Conservation (phyloP, 2,797 vertebrate genomes). For the Botia kubotai region DNA sequence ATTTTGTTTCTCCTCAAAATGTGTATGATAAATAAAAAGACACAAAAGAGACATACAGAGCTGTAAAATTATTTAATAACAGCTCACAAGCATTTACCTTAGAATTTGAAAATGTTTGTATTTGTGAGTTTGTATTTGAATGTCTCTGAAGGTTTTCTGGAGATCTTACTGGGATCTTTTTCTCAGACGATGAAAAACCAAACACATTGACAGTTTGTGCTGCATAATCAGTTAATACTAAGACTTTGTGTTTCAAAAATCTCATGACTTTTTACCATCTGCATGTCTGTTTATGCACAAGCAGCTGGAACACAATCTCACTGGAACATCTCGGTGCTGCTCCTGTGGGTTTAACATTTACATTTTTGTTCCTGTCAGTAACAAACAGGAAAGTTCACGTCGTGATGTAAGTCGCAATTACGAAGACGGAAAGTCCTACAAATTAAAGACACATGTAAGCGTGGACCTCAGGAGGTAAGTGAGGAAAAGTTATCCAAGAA, state of each 20-base stretch:
- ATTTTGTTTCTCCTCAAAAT: too few relatives aligned
- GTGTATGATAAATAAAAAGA: too few relatives aligned
- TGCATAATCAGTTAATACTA: conserved; percentile 28
- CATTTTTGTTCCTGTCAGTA: not conserved
- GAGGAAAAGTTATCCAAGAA: not conserved
- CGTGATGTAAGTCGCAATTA: not conserved
- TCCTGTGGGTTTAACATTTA: conserved; percentile 4
- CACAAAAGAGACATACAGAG: too few relatives aligned
- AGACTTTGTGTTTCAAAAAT: conserved; percentile 51
- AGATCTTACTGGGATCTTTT: too few relatives aligned
- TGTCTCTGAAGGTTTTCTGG: too few relatives aligned
- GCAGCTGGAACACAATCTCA: conserved; percentile 35
- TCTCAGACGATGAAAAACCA: conserved; percentile 27
- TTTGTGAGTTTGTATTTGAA: too few relatives aligned
- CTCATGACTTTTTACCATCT: not conserved
- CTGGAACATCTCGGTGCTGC: conserved; percentile 22
- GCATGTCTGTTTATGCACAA: conserved; percentile 33
- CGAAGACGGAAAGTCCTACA: not conserved
- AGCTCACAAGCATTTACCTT: too few relatives aligned
- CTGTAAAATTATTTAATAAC: too few relatives aligned
- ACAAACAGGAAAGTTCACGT: not conserved
- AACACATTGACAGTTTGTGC: conserved; percentile 40
- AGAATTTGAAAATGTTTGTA: too few relatives aligned
- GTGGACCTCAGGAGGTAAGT: not conserved
- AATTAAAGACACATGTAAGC: too few relatives aligned